Conservation (phyloP, 2,888 invertebrate genomes). For the Microdon myrmicae region DNA sequence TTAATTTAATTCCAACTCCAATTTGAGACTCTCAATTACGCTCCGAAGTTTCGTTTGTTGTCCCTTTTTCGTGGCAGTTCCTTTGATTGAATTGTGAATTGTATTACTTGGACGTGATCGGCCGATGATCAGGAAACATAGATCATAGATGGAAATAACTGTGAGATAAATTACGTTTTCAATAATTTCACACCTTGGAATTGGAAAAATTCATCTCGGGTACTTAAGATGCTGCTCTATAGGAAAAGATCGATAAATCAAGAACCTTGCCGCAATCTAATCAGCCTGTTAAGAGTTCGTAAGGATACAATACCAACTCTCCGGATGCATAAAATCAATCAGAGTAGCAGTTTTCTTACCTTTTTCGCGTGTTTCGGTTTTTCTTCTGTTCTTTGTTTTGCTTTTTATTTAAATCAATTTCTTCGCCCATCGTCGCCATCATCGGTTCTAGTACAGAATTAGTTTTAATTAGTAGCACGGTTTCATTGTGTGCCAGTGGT, state of each 20-base stretch:
- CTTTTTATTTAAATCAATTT: too few relatives aligned
- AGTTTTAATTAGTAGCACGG: conserved; percentile 48
- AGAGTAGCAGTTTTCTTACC: conserved; percentile 9
- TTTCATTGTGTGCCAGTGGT: conserved; percentile 33
- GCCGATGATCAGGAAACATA: conserved; percentile 11
- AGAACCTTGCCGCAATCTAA: conserved; percentile 15
- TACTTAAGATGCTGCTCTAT: not conserved
- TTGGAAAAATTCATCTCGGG: conserved; percentile 6
- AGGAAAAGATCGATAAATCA: conserved; percentile 32
- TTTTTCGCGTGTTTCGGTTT: conserved; percentile 2
- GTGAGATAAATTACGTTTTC: conserved; percentile 46
- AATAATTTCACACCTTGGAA: conserved; percentile 47
- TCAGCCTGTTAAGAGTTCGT: conserved; percentile 45
- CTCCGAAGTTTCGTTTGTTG: conserved; percentile 1
- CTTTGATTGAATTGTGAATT: conserved; percentile 46
- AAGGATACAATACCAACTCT: conserved; percentile 31
- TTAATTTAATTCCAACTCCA: conserved; percentile 40
- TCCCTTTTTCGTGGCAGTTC: conserved; percentile 12
- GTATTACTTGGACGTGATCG: conserved; percentile 32
- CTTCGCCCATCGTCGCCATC: conserved; percentile 4
- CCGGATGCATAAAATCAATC: conserved; percentile 30
- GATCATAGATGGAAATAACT: conserved; percentile 38
- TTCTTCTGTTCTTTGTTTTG: not conserved
- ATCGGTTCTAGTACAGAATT: conserved; percentile 25
- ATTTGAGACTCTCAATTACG: conserved; percentile 36